phyloP scores from a whole-genome alignment of 2,888 invertebrate species.

The Rhagonycha fulva region DNA sequence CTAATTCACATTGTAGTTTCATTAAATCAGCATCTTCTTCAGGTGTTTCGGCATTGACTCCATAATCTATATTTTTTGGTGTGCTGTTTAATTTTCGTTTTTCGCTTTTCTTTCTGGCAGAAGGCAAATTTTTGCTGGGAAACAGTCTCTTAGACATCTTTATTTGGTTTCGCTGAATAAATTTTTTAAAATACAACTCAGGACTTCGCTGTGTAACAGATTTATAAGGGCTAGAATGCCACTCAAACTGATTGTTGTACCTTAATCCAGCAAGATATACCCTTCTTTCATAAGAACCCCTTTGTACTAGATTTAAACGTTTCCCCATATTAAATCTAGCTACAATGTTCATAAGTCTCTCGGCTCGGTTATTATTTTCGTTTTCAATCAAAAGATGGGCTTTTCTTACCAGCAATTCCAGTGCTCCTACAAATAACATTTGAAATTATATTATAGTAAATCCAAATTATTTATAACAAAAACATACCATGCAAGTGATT shows the following conservation, averaged over 20 bases:
- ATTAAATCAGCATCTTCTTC: background rate
- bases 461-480: no score
- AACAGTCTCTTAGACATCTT: background rate
- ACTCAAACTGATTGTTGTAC: background rate
- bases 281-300: constrained; percentile 14
- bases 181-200: background rate
- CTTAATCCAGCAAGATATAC: background rate
- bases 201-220: background rate
- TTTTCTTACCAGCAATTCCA: no score
- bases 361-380: no score
- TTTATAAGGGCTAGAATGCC: constrained; percentile 8
- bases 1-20: background rate
- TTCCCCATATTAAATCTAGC: constrained; percentile 22
- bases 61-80: background rate
- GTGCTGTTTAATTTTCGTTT: background rate
- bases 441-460: no score
- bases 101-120: background rate
- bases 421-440: no score
- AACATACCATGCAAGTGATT: no score
- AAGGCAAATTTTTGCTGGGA: background rate
- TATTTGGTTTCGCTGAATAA: background rate
- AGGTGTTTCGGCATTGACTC: background rate
- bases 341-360: no score
- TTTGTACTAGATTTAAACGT: constrained; percentile 7
- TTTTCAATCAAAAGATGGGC: no score